Base-by-base conservation (phyloP, 2,888 invertebrate genomes). In the Selenia dentaria region DNA sequence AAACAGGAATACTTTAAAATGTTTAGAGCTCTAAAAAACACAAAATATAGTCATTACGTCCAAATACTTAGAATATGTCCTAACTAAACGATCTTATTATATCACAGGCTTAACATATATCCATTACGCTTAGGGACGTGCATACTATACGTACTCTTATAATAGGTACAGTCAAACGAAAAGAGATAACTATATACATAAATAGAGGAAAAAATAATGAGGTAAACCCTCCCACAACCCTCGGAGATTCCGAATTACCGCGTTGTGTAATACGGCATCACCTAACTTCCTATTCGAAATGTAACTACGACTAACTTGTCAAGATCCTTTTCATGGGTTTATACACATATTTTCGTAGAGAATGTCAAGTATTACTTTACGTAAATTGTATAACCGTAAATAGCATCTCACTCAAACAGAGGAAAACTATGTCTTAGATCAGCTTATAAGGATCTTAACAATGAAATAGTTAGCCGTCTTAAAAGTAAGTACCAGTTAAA, bases 21-120 rank as follows among this genome's bases (percentile, higher is more conserved):
- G n/a, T n/a, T n/a, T n/a, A n/a, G n/a, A n/a, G n/a, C n/a, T n/a
- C n/a, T n/a, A n/a, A n/a, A n/a, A n/a, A n/a, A n/a, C n/a, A n/a
- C n/a, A n/a, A n/a, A n/a, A n/a, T n/a, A n/a, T n/a, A n/a, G n/a
- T n/a, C n/a, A n/a, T n/a, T 66, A 65, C 67, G 59, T 72, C 68
- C 68, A 66, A 71, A 74, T 73, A 69, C 75, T 80, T 84, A 82
- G 14, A 79, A 75, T 76, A 74, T 69, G 71, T 74, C 70, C 69
- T n/a, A n/a, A n/a, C 82, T 87, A 87, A 83, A 85, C 77, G 68
- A 81, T 82, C 83, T 86, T 85, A 54, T 22, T 79, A 83, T 89
- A 90, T 90, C 90, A 90, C 90, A 90, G 89, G 88, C 89, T 89
- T 89, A 89, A 87, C 87, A 79, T 80, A 89, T 86, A 87, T 71